These are phyloP conservation scores for Heloderma charlesbogerti DNA, from an alignment of 2,113 vertebrate species.

Conservation along the genomic window DNA sequence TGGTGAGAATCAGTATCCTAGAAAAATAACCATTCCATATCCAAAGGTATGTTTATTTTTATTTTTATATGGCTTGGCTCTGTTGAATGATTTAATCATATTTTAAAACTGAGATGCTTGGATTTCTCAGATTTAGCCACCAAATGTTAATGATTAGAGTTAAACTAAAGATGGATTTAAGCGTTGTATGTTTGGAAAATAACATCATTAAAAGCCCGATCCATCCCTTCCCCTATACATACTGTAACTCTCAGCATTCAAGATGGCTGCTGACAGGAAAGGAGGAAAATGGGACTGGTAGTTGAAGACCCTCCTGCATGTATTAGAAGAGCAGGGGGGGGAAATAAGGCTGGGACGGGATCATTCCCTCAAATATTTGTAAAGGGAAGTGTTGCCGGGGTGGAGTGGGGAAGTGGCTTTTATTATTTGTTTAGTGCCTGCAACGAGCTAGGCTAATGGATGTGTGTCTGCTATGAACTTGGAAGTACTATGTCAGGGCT, in stretches of 20 bases:
- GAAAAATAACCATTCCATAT: conserved; percentile 89
- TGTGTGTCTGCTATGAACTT: not conserved
- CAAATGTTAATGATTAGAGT: not conserved
- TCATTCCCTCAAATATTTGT: not conserved
- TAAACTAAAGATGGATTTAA: not conserved
- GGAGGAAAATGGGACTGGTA: not conserved
- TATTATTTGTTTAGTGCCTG: not conserved
- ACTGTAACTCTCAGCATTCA: not conserved
- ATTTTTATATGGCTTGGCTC: conserved; percentile 27
- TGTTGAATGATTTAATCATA: conserved; percentile 49
- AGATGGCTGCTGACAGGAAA: not conserved
- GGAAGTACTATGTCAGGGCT: not conserved
- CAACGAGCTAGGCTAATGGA: not conserved
- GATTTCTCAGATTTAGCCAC: not conserved
- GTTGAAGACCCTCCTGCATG: not conserved
- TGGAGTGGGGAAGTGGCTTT: not conserved
- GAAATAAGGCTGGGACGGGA: not conserved
- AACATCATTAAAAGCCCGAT: not conserved
- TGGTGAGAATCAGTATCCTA: conserved; percentile 91
- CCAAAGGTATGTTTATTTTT: conserved; percentile 87
- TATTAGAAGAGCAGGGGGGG: not conserved
- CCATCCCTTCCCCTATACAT: not conserved
- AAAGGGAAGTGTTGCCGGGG: no score
- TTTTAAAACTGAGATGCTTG: conserved; percentile 3
- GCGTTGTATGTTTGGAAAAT: not conserved